A percentile compares a stretch with the other conserved stretches of the same genome.
phyloP scores from a whole-genome alignment of 2,888 invertebrate species.

The Gisinianus flammeolus region DNA sequence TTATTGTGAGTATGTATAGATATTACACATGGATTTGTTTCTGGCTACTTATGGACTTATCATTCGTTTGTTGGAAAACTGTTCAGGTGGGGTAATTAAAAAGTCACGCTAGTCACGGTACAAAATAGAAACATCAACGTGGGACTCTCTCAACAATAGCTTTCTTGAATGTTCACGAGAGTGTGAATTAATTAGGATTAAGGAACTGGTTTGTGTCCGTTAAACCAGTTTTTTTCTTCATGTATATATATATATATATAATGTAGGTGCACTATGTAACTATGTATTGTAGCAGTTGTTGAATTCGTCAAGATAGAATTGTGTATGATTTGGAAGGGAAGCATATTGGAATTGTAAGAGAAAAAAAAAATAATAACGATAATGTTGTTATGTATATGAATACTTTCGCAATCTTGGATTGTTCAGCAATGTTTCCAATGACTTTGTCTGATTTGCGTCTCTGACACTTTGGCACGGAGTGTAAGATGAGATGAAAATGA shows the following conservation, averaged over 20 bases:
- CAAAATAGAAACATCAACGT: constrained; percentile 43
- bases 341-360: too few relatives aligned
- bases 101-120: constrained; percentile 45
- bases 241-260: too few relatives aligned
- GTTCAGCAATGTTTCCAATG: too few relatives aligned
- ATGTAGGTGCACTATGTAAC: too few relatives aligned
- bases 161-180: constrained; percentile 56
- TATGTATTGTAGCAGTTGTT: too few relatives aligned
- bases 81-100: constrained; percentile 49
- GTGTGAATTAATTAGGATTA: constrained; percentile 59
- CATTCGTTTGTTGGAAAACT: constrained; percentile 18
- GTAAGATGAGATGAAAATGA: neutral
- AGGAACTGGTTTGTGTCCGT: constrained; percentile 56
- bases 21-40: constrained; percentile 7
- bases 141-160: constrained; percentile 39
- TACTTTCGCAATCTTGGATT: constrained; percentile 9
- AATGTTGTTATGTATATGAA: neutral
- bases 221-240: constrained; percentile 54
- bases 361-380: neutral
- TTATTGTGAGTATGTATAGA: neutral
- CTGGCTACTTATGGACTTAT: neutral
- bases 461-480: constrained; percentile 18
- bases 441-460: neutral
- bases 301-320: too few relatives aligned
- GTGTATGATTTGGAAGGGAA: too few relatives aligned